Conservation (phyloP, 2,888 invertebrate species). For the Melitaea athalia region DNA sequence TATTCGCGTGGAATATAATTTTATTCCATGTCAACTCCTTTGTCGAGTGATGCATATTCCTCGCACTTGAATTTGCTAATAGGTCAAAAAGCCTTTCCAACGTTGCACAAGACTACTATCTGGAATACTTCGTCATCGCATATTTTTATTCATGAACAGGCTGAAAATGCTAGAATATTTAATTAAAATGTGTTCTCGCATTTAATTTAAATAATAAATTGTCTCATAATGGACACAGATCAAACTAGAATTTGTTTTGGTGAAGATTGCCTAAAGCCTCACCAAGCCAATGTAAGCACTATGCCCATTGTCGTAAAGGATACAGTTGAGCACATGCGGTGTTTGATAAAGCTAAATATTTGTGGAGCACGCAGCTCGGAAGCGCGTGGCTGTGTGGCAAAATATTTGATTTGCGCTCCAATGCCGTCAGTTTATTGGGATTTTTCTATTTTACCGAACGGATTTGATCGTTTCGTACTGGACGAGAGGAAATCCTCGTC, state of each 20-base stretch:
- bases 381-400: constrained; percentile 28
- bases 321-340: constrained; percentile 13
- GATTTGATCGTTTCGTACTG: constrained; percentile 18
- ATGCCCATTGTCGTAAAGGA: constrained; percentile 12
- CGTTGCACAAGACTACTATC: neutral
- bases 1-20: neutral
- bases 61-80: neutral
- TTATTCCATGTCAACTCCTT: neutral
- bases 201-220: neutral
- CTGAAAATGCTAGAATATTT: neutral
- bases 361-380: constrained; percentile 22
- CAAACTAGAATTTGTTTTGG: constrained; percentile 1
- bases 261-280: neutral
- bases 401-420: constrained; percentile 37
- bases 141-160: neutral
- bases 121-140: neutral
- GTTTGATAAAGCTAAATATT: constrained; percentile 22
- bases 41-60: neutral
- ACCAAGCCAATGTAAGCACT: constrained; percentile 7
- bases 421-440: constrained; percentile 28
- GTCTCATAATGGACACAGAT: neutral
- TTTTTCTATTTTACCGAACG: constrained; percentile 25
- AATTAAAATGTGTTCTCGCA: constrained; percentile 3
- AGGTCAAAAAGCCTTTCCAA: neutral
- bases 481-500: constrained; percentile 11